Conservation (phyloP, 2,797 vertebrate genomes). For the Premnoplex brunnescens region DNA sequence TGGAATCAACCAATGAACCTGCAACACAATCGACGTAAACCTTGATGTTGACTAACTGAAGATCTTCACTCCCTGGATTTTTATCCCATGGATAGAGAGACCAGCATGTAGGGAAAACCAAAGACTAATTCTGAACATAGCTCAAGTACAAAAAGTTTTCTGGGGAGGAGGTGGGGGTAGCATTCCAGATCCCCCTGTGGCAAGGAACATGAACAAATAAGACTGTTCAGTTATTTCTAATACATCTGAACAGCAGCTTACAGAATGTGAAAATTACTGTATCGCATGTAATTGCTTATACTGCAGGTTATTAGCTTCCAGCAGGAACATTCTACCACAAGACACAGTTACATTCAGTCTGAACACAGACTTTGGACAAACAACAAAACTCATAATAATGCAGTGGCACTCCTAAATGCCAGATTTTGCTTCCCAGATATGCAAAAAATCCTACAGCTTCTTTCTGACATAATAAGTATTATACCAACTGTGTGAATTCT, state of each 20-base stretch:
- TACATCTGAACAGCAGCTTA: not conserved
- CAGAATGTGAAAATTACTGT: not conserved
- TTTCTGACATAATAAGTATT: not conserved
- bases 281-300: not conserved
- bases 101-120: not conserved
- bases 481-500: not conserved
- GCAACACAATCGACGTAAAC: conserved; percentile 60
- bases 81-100: not conserved
- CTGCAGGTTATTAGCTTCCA: not conserved
- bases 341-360: not conserved
- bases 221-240: not conserved
- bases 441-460: not conserved
- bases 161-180: fast-evolving
- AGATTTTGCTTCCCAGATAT: not conserved
- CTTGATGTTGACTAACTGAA: conserved; percentile 52
- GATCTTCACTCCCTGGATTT: conserved; percentile 8
- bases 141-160: not conserved
- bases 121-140: not conserved
- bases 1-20: conserved; percentile 54
- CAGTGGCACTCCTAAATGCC: not conserved
- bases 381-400: not conserved
- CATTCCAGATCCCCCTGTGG: not conserved
- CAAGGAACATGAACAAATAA: not conserved
- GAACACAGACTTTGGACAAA: not conserved
- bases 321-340: not conserved